Evolutionary conservation across 2,797 vertebrate genomes (phyloP).

Genomic region (Manis crassicaudata): DNA sequence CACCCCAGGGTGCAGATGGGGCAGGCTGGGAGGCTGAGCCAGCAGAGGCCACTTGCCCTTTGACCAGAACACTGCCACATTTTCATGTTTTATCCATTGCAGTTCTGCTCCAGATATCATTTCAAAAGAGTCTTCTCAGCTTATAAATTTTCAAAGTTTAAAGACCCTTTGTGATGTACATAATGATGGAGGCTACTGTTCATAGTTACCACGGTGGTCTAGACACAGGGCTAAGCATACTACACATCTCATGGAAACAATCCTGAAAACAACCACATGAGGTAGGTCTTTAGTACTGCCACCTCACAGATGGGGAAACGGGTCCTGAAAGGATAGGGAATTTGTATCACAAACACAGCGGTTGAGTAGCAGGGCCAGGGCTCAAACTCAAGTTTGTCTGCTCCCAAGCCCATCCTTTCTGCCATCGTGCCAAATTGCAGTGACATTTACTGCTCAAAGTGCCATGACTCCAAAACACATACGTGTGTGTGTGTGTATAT

Average conservation of each 20-base stretch:
- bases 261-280: not conserved
- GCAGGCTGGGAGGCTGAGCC: fast-evolving
- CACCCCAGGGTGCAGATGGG: fast-evolving
- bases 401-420: not conserved
- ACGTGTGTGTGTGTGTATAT: too few relatives aligned
- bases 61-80: not conserved
- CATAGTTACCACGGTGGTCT: not conserved
- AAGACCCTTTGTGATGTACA: not conserved
- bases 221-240: not conserved
- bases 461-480: not conserved
- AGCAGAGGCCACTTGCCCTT: not conserved
- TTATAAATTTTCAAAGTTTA: not conserved
- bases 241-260: not conserved
- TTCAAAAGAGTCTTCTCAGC: not conserved
- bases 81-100: not conserved
- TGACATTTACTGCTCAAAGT: not conserved
- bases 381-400: not conserved
- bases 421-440: too few relatives aligned
- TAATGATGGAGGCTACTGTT: fast-evolving
- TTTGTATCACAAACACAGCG: not conserved
- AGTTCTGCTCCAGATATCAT: not conserved
- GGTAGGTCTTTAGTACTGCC: not conserved
- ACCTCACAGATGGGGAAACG: not conserved
- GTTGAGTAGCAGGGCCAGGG: not conserved
- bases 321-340: not conserved